phyloP scores from a whole-genome alignment of 2,113 vertebrate genomes.

The Cephalopterus ornatus region DNA sequence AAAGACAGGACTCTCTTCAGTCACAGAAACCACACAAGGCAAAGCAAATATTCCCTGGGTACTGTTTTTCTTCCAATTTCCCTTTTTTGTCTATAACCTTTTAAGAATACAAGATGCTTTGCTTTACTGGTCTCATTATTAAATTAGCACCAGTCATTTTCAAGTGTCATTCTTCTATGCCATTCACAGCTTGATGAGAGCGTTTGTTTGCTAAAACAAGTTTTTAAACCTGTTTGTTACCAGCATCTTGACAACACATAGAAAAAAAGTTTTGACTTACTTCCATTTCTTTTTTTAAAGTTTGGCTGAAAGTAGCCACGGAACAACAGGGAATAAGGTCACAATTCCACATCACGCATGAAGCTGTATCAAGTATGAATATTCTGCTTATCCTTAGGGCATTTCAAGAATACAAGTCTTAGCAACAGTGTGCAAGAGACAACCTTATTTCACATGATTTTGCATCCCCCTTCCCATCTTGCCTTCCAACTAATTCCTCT shows the following conservation, averaged over 20 bases:
- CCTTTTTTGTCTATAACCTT: neutral
- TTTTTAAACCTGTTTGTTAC: neutral
- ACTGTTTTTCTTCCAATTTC: neutral
- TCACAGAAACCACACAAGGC: neutral
- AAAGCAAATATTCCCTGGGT: neutral
- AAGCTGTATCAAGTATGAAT: neutral
- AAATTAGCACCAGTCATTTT: neutral
- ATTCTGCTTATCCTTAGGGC: neutral
- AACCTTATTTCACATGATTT: neutral
- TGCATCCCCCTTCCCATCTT: neutral
- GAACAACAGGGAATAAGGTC: neutral
- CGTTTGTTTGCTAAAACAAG: neutral
- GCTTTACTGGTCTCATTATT: neutral
- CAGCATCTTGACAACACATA: neutral
- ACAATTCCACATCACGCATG: neutral
- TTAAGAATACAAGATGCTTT: neutral
- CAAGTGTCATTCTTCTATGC: neutral
- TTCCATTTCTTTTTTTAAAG: neutral
- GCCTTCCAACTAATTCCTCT: neutral
- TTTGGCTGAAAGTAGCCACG: neutral
- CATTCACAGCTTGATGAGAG: neutral
- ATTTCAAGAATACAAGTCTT: neutral
- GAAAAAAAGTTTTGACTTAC: neutral
- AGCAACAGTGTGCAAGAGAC: neutral
- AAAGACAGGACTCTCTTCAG: neutral